These are phyloP conservation scores for Chamaetylas fuelleborni DNA, from an alignment of 2,113 vertebrate genomes.

Conservation along the genomic window DNA sequence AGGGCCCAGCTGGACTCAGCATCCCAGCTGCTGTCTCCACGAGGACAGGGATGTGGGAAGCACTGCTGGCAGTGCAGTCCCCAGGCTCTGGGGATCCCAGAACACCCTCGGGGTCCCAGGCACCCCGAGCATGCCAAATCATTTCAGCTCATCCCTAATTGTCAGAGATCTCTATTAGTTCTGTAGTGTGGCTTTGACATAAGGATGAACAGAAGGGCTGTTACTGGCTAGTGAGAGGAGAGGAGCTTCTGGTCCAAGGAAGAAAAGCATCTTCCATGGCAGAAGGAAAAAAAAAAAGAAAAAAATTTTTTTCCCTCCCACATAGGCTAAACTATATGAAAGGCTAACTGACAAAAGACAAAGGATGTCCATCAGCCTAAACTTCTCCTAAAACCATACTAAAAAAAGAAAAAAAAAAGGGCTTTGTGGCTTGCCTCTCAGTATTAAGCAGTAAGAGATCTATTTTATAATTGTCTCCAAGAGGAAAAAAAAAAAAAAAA, in stretches of 20 bases:
- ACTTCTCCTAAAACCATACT: no score
- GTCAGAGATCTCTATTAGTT: conserved; percentile 72
- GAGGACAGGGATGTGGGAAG: neutral
- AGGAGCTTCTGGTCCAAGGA: conserved; percentile 71
- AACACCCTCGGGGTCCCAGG: conserved; percentile 25
- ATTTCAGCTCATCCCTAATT: conserved; percentile 53
- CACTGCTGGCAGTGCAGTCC: neutral
- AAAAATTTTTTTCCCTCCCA: neutral
- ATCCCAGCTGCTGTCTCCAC: neutral
- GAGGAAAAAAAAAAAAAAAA: neutral
- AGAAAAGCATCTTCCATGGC: conserved; percentile 63
- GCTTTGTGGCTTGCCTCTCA: neutral
- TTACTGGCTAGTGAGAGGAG: conserved; percentile 75
- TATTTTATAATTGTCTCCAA: neutral
- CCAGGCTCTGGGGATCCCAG: neutral
- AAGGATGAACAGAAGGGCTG: conserved; percentile 79
- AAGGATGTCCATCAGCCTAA: neutral
- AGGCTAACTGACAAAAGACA: neutral
- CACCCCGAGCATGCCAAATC: conserved; percentile 8
- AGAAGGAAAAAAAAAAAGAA: conserved; percentile 37
- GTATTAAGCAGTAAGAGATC: neutral
- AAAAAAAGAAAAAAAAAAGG: neutral
- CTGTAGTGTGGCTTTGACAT: conserved; percentile 69
- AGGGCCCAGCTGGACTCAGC: neutral
- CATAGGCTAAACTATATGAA: neutral